These are phyloP conservation scores for Drosophila pachea DNA, from an alignment of 1,140 invertebrate genomes.

Conservation along the genomic window DNA sequence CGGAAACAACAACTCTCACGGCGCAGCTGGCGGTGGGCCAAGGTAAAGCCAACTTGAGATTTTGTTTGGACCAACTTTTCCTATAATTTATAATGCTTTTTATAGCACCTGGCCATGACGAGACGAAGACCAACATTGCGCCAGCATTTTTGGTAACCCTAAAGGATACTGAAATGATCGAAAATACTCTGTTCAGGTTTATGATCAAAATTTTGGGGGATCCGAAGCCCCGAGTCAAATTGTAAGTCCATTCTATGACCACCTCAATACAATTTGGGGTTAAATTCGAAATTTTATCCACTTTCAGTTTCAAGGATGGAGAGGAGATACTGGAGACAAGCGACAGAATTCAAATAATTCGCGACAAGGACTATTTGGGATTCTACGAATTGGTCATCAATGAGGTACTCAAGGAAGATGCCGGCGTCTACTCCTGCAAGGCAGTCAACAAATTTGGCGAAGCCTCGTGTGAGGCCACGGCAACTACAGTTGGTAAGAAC, in stretches of 20 bases:
- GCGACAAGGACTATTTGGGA: conserved; percentile 88
- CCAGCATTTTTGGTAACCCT: conserved; percentile 90
- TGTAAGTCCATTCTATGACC: too few species aligned
- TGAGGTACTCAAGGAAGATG: conserved; percentile 88
- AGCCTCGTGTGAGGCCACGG: conserved; percentile 85
- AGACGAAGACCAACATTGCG: conserved; percentile 84
- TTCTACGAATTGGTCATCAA: conserved; percentile 94
- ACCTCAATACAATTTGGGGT: background rate
- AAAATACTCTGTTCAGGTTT: conserved; percentile 92
- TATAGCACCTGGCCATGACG: conserved; percentile 81
- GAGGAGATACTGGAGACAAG: conserved; percentile 84
- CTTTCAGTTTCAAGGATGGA: conserved; percentile 89
- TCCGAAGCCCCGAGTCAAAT: conserved; percentile 90
- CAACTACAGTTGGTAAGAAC: conserved; percentile 87
- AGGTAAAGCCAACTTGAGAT: conserved; percentile 79
- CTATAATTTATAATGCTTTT: background rate
- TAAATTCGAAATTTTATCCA: too few species aligned
- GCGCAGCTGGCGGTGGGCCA: conserved; percentile 91
- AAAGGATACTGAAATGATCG: conserved; percentile 91
- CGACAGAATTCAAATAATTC: conserved; percentile 86
- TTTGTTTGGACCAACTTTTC: background rate
- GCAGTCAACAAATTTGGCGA: conserved; percentile 92
- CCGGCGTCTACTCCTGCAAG: conserved; percentile 92
- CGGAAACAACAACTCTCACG: conserved; percentile 89
- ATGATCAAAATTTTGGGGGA: conserved; percentile 93